Conservation (phyloP, 2,113 vertebrate species). For the Vimba vimba region DNA sequence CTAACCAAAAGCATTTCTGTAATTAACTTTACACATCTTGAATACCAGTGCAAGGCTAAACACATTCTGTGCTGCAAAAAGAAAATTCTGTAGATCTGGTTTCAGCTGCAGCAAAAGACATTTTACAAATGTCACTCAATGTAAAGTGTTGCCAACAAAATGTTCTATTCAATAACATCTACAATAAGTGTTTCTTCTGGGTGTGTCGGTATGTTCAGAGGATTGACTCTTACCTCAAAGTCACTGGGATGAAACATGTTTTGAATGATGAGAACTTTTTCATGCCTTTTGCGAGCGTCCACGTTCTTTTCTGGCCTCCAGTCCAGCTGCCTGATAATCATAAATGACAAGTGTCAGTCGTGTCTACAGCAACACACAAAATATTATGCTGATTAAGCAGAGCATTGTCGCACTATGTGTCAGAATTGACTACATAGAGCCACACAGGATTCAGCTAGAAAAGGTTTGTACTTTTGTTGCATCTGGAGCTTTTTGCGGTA, state of each 20-base stretch:
- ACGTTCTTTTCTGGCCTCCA: conserved; percentile 93
- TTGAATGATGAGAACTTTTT: conserved; percentile 91
- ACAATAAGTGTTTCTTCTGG: not conserved
- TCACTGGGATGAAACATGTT: conserved; percentile 98
- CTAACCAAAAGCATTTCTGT: not conserved
- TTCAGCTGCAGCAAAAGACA: not conserved
- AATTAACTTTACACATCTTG: not conserved
- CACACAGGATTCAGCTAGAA: not conserved
- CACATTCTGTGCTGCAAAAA: not conserved
- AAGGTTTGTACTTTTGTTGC: conserved; percentile 89
- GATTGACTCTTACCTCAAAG: conserved; percentile 54
- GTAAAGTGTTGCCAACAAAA: not conserved
- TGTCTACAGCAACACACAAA: not conserved
- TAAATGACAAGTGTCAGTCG: not conserved
- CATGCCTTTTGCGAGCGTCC: conserved; percentile 80
- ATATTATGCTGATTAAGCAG: not conserved
- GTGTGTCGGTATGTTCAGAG: not conserved
- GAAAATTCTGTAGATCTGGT: not conserved
- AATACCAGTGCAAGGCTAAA: not conserved
- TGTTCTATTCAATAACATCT: not conserved
- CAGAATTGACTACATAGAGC: not conserved
- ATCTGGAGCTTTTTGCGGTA: conserved; percentile 89
- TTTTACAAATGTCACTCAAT: not conserved
- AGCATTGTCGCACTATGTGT: not conserved
- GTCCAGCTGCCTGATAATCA: conserved; percentile 86